A percentile compares a stretch with the other conserved stretches of the same genome.
Conservation (phyloP, 2,113 vertebrate genomes). For the Serilophus lunatus region DNA sequence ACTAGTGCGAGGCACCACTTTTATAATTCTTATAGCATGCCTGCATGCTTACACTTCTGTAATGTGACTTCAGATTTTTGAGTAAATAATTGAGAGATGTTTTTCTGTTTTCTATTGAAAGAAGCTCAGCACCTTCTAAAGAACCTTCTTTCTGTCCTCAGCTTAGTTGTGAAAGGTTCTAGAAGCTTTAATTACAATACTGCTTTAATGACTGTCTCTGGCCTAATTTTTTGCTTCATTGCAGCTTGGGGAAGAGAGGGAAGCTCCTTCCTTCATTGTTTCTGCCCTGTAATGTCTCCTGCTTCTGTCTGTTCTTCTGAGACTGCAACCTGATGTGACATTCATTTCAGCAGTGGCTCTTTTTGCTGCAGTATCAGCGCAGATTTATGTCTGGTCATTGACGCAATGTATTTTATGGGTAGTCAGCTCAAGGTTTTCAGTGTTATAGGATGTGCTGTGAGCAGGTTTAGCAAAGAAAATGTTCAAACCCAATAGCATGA, state of each 20-base stretch:
- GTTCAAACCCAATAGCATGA: background rate
- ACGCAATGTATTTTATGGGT: background rate
- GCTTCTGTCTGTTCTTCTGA: background rate
- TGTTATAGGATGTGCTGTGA: background rate
- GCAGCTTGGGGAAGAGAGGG: background rate
- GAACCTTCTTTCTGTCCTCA: background rate
- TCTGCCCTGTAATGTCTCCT: background rate
- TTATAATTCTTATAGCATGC: background rate
- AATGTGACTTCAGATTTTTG: background rate
- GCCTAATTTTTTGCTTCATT: background rate
- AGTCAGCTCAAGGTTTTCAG: slow-evolving; percentile 36
- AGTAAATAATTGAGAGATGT: slow-evolving; percentile 10
- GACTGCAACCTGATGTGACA: background rate
- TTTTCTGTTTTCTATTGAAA: background rate
- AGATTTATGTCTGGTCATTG: slow-evolving; percentile 19
- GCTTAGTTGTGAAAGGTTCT: background rate
- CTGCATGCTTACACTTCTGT: background rate
- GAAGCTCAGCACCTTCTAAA: background rate
- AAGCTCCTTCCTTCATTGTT: background rate
- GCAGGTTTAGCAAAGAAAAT: background rate
- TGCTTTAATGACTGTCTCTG: slow-evolving; percentile 23
- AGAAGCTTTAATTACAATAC: slow-evolving; percentile 52
- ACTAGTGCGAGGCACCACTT: background rate
- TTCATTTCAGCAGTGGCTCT: slow-evolving; percentile 2
- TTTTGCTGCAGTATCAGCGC: background rate